Evolutionary conservation across 2,113 vertebrate genomes (phyloP).

Genomic region (Tetrao urogallus): DNA sequence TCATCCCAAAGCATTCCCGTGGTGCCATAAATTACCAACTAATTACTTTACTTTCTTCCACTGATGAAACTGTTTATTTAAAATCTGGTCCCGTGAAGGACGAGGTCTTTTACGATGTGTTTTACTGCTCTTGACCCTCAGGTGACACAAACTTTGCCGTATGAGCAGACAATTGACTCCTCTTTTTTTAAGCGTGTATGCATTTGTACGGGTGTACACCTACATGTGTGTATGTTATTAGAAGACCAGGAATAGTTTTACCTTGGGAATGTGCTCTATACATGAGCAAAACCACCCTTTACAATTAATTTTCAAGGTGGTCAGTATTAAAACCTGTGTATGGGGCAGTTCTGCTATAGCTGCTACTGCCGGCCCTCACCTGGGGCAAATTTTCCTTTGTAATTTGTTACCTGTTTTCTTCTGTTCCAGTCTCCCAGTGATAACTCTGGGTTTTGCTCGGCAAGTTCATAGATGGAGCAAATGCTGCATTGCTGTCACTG

Average conservation of each 20-base stretch:
- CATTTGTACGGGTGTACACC: background rate
- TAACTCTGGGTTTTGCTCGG: slow-evolving; percentile 40
- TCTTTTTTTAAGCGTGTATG: background rate
- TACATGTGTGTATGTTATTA: background rate
- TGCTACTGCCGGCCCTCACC: slow-evolving; percentile 38
- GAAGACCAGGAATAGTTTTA: background rate
- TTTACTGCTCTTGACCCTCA: background rate
- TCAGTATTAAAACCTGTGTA: background rate
- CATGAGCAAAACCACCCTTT: background rate
- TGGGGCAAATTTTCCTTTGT: background rate
- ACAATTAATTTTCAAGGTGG: slow-evolving; percentile 53
- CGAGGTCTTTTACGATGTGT: background rate
- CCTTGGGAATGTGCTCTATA: background rate
- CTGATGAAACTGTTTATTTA: background rate
- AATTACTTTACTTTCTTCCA: background rate
- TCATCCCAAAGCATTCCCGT: slow-evolving; percentile 5
- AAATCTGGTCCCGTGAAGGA: background rate
- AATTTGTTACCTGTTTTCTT: slow-evolving; percentile 55
- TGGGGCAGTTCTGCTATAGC: background rate
- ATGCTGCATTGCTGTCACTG: background rate
- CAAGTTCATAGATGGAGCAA: background rate
- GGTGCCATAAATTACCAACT: background rate
- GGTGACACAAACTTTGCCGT: background rate
- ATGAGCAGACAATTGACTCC: background rate
- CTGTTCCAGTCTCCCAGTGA: background rate